Evolutionary conservation across 1,140 invertebrate genomes (phyloP).

Genomic region (Pogonomyrmex barbatus): DNA sequence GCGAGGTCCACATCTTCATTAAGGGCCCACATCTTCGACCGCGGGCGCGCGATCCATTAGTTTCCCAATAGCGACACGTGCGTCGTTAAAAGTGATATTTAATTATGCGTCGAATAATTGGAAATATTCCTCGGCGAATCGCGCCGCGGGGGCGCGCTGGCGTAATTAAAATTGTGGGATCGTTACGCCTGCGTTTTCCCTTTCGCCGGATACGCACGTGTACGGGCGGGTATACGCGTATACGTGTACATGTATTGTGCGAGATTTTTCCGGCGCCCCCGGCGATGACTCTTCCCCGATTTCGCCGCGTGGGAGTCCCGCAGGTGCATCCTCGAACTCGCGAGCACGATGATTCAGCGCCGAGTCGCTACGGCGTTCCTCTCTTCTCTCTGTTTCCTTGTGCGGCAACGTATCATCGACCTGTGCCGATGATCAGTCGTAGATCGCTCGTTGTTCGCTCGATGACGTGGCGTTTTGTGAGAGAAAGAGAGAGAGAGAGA

Average conservation of each 20-base stretch:
- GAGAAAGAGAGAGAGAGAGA: no score
- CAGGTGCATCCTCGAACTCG: slow-evolving; percentile 71
- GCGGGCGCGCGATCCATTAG: slow-evolving; percentile 61
- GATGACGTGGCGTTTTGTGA: slow-evolving; percentile 58
- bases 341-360: slow-evolving; percentile 52
- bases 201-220: slow-evolving; percentile 53
- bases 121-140: slow-evolving; percentile 64
- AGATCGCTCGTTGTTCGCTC: slow-evolving; percentile 54
- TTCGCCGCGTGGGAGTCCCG: slow-evolving; percentile 70
- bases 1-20: slow-evolving; percentile 73
- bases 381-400: slow-evolving; percentile 5
- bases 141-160: slow-evolving; percentile 64
- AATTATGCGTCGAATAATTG: slow-evolving; percentile 74
- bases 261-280: slow-evolving; percentile 66
- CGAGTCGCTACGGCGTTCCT: slow-evolving; percentile 17
- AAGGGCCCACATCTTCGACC: slow-evolving; percentile 38
- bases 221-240: neutral
- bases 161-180: slow-evolving; percentile 76
- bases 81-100: slow-evolving; percentile 75
- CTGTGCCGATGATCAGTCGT: slow-evolving; percentile 53
- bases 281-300: slow-evolving; percentile 64
- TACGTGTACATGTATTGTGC: slow-evolving; percentile 4
- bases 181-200: slow-evolving; percentile 74
- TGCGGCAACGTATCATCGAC: slow-evolving; percentile 38
- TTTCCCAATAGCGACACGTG: slow-evolving; percentile 66